Evolutionary conservation across 1,140 invertebrate species (phyloP).

Genomic region (Hermetia illucens): DNA sequence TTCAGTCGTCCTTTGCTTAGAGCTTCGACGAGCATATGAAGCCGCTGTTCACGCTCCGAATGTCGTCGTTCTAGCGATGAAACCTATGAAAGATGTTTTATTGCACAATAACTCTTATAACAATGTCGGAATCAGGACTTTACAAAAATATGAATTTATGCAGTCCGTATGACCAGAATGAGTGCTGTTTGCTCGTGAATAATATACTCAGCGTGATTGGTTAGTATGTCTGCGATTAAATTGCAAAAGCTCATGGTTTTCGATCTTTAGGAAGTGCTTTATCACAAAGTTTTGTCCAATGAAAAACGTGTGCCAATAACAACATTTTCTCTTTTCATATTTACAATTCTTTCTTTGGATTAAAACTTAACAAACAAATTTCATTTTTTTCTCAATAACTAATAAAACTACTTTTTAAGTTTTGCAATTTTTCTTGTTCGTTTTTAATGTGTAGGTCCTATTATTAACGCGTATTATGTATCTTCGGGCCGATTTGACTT

Average conservation of each 20-base stretch:
- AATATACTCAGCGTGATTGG: background rate
- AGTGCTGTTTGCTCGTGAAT: background rate
- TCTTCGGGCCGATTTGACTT: too few species aligned
- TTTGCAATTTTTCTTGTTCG: too few species aligned
- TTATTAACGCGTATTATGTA: too few species aligned
- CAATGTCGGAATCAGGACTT: too few species aligned
- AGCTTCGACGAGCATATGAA: conserved; percentile 29
- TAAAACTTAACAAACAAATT: background rate
- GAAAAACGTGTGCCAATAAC: background rate
- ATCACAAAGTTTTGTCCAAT: too few species aligned
- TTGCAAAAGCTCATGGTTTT: too few species aligned
- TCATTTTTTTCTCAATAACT: background rate
- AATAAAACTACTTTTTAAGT: too few species aligned
- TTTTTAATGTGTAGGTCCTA: too few species aligned
- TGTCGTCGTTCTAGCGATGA: conserved; percentile 25
- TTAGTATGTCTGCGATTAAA: background rate
- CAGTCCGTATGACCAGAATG: background rate
- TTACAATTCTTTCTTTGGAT: background rate
- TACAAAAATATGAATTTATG: background rate
- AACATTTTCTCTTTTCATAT: background rate
- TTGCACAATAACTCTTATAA: too few species aligned
- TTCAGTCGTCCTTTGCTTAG: conserved; percentile 27
- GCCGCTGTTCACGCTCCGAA: conserved; percentile 26
- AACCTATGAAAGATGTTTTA: too few species aligned
- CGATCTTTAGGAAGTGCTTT: too few species aligned